phyloP scores from a whole-genome alignment of 2,113 vertebrate species.

The Hymenochirus boettgeri region DNA sequence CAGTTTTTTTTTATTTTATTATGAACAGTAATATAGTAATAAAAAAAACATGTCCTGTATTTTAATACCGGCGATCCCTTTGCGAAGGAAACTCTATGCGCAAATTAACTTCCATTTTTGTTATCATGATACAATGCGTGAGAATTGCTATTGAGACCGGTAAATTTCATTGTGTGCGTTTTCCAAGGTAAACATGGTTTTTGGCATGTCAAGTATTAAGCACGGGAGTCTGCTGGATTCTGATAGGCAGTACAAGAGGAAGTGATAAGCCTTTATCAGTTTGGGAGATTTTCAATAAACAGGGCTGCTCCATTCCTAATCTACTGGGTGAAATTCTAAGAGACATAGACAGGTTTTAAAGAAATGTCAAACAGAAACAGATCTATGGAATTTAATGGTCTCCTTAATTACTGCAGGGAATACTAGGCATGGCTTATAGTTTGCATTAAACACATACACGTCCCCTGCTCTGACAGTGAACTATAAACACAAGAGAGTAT shows the following conservation, averaged over 20 bases:
- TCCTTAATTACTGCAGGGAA: too few relatives aligned
- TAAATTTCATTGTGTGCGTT: slow-evolving; percentile 10
- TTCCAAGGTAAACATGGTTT: slow-evolving; percentile 21
- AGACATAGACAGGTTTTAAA: not conserved
- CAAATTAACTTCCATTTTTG: not conserved
- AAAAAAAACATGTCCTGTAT: not conserved
- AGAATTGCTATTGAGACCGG: not conserved
- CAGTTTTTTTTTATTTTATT: not conserved
- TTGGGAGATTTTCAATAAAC: slow-evolving; percentile 9
- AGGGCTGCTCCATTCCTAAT: slow-evolving; percentile 2
- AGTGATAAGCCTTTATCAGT: slow-evolving; percentile 28
- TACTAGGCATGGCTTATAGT: too few relatives aligned
- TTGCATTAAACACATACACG: too few relatives aligned
- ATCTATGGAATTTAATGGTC: not conserved
- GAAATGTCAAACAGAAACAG: not conserved
- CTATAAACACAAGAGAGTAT: too few relatives aligned
- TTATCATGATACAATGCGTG: not conserved
- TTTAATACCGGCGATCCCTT: not conserved
- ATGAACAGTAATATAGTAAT: not conserved
- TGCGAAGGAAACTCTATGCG: not conserved
- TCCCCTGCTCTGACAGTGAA: not conserved
- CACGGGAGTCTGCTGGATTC: slow-evolving; percentile 14
- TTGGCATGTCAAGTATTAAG: slow-evolving; percentile 8
- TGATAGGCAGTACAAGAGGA: slow-evolving; percentile 20
- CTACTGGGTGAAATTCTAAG: not conserved